Evolutionary conservation across 2,113 vertebrate species (phyloP).

Genomic region (Emydocephalus ijimae): DNA sequence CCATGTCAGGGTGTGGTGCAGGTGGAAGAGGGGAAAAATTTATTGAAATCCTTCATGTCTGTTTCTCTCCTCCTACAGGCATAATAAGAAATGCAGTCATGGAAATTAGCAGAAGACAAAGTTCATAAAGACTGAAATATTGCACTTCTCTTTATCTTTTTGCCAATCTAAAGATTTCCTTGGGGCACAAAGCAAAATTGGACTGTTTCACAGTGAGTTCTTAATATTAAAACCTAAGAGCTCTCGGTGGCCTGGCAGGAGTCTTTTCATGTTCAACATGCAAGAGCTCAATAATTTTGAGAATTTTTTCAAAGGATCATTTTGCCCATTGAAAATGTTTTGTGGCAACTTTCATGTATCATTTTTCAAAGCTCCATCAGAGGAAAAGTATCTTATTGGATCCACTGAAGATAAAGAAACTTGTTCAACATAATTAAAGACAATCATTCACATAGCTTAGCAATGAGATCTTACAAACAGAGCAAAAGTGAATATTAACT

Average conservation of each 20-base stretch:
- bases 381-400: conserved; percentile 14
- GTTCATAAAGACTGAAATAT: conserved; percentile 62
- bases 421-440: neutral
- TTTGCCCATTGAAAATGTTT: conserved; percentile 57
- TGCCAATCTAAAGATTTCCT: conserved; percentile 62
- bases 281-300: conserved; percentile 50
- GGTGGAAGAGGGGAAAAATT: neutral
- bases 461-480: neutral
- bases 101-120: conserved; percentile 61
- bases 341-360: conserved; percentile 39
- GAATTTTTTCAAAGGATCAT: conserved; percentile 60
- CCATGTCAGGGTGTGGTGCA: neutral
- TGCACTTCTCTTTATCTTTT: conserved; percentile 61
- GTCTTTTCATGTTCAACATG: conserved; percentile 50
- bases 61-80: conserved; percentile 49
- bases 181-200: conserved; percentile 53
- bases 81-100: conserved; percentile 52
- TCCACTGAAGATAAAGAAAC: conserved; percentile 23
- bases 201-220: conserved; percentile 35
- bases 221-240: conserved; percentile 55
- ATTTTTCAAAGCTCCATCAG: conserved; percentile 52
- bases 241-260: conserved; percentile 44
- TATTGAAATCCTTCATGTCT: conserved; percentile 28
- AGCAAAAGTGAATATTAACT: neutral
- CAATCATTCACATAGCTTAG: neutral